Base-by-base conservation (phyloP, 2,888 invertebrate species). In the Dicyrtoma fusca region DNA sequence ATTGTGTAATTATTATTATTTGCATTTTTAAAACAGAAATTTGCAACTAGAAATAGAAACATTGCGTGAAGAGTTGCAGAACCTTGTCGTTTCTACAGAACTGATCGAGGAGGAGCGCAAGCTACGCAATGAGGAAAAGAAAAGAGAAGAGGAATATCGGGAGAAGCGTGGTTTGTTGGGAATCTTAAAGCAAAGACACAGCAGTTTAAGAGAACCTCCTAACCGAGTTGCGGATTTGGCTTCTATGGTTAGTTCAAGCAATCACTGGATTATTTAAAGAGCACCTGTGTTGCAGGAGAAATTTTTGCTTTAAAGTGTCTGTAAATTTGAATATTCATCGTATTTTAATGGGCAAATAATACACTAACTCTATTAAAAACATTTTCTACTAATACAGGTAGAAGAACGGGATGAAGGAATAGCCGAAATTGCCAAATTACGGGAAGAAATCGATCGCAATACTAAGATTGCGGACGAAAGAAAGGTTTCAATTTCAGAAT, bases 201-300 rank as follows among this genome's bases (percentile, higher is more conserved):
- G 49, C 11, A 45, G 34, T 11, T 45, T 69, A n/a, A 44, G 34
- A 21, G 34, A 51, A 44, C 42, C 63, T 8, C 23, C 69, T 8
- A 10, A 26, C 26, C 26, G 23, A 19, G 17, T 55, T 21, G 72
- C 77, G 6, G 77, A 77, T 59, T 25, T 73, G 17, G 57, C 64
- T 10, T 72, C 72, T 42, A 55, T 69, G 19, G 77, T 77, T 51
- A 69, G 71, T n/a, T 34, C 34, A 34, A n/a, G n/a, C n/a, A n/a
- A n/a, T n/a, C n/a, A n/a, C n/a, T n/a, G n/a, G n/a, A n/a, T n/a
- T n/a, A n/a, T n/a, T n/a, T n/a, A n/a, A n/a, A n/a, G n/a, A n/a
- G n/a, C n/a, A n/a, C n/a, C n/a, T n/a, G n/a, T n/a, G n/a, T n/a
- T n/a, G n/a, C n/a, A n/a, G n/a, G n/a, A n/a, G n/a, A 34, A 34